A percentile compares a stretch with the other conserved stretches of the same genome.
phyloP scores from a whole-genome alignment of 2,113 vertebrate species.

The Hymenochirus boettgeri region DNA sequence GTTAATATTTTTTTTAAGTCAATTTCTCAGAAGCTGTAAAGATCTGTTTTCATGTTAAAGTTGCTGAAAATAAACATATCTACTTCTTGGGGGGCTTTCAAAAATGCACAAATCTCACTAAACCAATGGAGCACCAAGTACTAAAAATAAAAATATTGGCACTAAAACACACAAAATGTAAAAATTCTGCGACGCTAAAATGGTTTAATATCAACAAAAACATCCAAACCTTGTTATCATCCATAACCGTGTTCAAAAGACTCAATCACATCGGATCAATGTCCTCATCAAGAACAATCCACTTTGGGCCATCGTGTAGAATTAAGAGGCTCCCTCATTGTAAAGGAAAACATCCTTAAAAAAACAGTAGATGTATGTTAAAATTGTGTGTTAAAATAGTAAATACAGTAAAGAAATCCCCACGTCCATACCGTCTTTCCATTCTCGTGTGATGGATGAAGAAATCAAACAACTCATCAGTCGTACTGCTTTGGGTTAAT shows the following conservation, averaged over 20 bases:
- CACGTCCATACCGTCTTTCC: conserved; percentile 63
- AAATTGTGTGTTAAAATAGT: no score
- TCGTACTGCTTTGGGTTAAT: conserved; percentile 68
- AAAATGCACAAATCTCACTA: no score
- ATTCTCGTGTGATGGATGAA: conserved; percentile 65
- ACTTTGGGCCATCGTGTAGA: conserved; percentile 58
- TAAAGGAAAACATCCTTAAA: conserved; percentile 66
- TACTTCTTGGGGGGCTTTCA: no score
- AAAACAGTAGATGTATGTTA: background rate
- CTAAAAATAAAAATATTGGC: no score
- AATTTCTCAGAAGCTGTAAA: no score
- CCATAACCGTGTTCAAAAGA: conserved; percentile 70
- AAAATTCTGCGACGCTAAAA: no score
- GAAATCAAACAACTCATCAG: conserved; percentile 63
- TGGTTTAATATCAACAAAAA: no score
- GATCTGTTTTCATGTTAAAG: no score
- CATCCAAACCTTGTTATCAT: conserved; percentile 64
- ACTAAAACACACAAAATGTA: no score
- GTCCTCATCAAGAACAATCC: conserved; percentile 69
- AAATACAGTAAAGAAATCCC: background rate
- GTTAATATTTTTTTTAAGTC: no score
- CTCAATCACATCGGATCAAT: conserved; percentile 70
- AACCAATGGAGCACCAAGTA: no score
- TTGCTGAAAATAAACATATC: no score
- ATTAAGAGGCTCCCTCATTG: conserved; percentile 65